Evolutionary conservation across 2,888 invertebrate species (phyloP).

Genomic region (Camptogramma bilineatum): DNA sequence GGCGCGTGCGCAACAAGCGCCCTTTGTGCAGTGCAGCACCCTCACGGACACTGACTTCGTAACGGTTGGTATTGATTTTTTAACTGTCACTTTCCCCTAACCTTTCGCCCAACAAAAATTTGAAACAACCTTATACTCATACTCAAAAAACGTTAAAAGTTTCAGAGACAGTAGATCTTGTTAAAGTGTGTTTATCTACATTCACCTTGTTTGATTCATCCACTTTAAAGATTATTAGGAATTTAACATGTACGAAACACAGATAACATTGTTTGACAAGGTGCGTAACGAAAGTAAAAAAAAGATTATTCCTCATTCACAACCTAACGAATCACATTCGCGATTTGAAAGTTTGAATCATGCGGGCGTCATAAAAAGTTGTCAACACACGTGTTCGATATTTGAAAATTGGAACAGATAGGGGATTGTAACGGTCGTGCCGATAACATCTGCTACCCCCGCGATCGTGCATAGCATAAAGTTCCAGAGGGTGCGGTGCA

Average conservation of each 20-base stretch:
- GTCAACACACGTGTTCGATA: conserved; percentile 81
- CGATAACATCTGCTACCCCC: conserved; percentile 73
- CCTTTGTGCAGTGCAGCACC: conserved; percentile 70
- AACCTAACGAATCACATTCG: conserved; percentile 37
- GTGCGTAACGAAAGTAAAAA: conserved; percentile 34
- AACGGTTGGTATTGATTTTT: conserved; percentile 85
- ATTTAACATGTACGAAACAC: conserved; percentile 3
- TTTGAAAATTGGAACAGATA: conserved; percentile 76
- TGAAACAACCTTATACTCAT: background rate
- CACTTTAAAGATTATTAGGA: background rate
- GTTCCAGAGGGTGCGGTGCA: conserved; percentile 44
- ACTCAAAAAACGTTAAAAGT: background rate
- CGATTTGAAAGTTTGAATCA: conserved; percentile 59
- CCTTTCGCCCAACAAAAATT: background rate
- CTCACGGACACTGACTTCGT: conserved; percentile 73
- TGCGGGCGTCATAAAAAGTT: conserved; percentile 76
- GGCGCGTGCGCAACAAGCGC: conserved; percentile 71
- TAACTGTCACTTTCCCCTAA: conserved; percentile 74
- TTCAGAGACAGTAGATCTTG: background rate
- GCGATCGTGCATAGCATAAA: conserved; percentile 52
- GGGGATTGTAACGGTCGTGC: conserved; percentile 79
- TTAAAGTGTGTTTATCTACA: background rate
- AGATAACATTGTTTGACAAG: conserved; percentile 25
- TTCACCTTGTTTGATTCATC: background rate
- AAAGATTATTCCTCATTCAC: conserved; percentile 40